Evolutionary conservation across 2,888 invertebrate genomes (phyloP).

Genomic region (Torymus auratus): DNA sequence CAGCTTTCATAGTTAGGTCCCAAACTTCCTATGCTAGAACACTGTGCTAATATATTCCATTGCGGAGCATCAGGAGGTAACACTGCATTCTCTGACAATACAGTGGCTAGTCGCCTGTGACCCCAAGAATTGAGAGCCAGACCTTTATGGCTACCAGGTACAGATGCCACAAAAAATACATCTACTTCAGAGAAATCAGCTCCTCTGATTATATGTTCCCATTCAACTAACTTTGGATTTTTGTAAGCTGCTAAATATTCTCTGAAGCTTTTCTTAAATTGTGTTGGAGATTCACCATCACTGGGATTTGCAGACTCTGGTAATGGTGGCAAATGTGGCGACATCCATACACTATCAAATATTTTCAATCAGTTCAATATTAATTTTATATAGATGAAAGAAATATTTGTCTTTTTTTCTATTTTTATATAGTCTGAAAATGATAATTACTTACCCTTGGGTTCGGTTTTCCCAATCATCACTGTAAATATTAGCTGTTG

Average conservation of each 20-base stretch:
- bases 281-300: slow-evolving; percentile 88
- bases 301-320: slow-evolving; percentile 78
- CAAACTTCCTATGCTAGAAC: slow-evolving; percentile 93
- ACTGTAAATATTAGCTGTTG: slow-evolving; percentile 93
- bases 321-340: slow-evolving; percentile 86
- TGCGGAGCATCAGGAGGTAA: slow-evolving; percentile 76
- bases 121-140: slow-evolving; percentile 81
- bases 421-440: background rate
- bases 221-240: slow-evolving; percentile 82
- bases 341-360: slow-evolving; percentile 87
- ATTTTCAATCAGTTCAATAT: background rate
- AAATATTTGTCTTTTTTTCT: background rate
- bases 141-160: slow-evolving; percentile 87
- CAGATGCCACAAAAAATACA: slow-evolving; percentile 90
- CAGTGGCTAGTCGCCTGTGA: slow-evolving; percentile 75
- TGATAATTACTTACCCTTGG: slow-evolving; percentile 83
- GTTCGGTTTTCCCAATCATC: slow-evolving; percentile 97
- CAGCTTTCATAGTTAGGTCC: slow-evolving; percentile 84
- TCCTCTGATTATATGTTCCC: slow-evolving; percentile 85
- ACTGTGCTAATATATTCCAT: slow-evolving; percentile 90
- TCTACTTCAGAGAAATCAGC: slow-evolving; percentile 91
- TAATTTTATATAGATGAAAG: background rate
- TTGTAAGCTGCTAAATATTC: slow-evolving; percentile 88
- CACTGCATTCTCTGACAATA: slow-evolving; percentile 82
- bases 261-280: slow-evolving; percentile 88